These are phyloP conservation scores for Dipodomys merriami DNA, from an alignment of 2,113 vertebrate species.

Conservation along the genomic window DNA sequence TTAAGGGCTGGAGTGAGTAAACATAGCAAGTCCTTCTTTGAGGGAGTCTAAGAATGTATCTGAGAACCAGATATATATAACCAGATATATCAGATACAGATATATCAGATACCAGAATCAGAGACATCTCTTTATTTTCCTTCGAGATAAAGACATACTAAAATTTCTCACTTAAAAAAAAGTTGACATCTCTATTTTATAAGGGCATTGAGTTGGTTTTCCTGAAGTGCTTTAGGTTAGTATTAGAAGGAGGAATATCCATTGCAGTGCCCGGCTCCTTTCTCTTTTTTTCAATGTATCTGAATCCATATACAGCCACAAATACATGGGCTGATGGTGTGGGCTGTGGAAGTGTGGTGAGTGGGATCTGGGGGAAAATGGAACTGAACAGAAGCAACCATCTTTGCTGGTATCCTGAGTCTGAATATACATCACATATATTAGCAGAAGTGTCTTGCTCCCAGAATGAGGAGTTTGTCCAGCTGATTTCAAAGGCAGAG, in stretches of 20 bases:
- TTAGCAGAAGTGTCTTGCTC: neutral
- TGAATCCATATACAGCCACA: neutral
- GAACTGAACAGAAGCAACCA: neutral
- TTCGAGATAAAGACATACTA: neutral
- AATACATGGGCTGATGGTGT: neutral
- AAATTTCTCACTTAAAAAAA: neutral
- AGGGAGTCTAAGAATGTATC: neutral
- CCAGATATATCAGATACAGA: neutral
- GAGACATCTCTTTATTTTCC: neutral
- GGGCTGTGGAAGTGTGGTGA: neutral
- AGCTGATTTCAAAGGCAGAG: neutral
- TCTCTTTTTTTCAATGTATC: neutral
- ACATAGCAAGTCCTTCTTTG: neutral
- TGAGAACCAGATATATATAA: too few species aligned
- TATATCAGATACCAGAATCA: neutral
- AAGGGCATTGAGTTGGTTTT: neutral
- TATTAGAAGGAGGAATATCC: neutral
- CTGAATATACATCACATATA: rapidly evolving
- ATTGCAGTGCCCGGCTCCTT: neutral
- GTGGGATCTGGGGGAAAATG: neutral
- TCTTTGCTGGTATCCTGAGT: neutral
- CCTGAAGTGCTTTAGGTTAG: neutral
- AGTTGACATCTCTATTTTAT: neutral
- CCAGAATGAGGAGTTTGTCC: neutral
- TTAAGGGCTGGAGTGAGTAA: neutral